Evolutionary conservation across 2,888 invertebrate genomes (phyloP).

Genomic region (Rhimphoctona megacephalus): DNA sequence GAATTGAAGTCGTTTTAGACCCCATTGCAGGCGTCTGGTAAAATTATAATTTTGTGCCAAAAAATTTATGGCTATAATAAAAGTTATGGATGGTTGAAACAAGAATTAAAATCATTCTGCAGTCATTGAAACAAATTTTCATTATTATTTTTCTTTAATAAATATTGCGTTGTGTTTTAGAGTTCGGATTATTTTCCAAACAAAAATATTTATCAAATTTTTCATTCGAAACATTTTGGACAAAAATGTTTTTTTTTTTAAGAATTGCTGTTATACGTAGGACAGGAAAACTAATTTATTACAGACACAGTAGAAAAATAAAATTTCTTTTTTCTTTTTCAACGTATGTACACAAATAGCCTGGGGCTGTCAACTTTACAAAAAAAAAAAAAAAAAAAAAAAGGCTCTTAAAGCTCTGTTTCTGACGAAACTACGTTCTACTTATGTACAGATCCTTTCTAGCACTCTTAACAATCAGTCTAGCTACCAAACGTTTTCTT

Average conservation of each 20-base stretch:
- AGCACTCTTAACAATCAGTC: conserved; percentile 54
- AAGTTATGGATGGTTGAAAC: no score
- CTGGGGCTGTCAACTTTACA: neutral
- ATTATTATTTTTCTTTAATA: neutral
- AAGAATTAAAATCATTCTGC: no score
- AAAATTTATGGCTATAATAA: no score
- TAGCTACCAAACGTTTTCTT: conserved; percentile 20
- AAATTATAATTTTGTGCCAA: no score
- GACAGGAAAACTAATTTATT: conserved; percentile 7
- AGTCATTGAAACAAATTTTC: neutral
- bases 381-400: conserved; percentile 7
- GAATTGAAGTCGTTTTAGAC: no score
- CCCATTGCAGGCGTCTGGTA: no score
- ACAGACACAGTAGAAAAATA: conserved; percentile 21
- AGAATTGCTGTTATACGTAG: neutral
- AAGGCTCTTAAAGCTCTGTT: conserved; percentile 44
- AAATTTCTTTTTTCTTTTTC: conserved; percentile 1
- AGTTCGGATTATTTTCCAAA: neutral
- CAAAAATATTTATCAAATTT: neutral
- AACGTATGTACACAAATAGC: conserved; percentile 38
- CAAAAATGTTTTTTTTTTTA: neutral
- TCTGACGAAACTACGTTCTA: conserved; percentile 4
- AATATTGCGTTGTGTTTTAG: neutral
- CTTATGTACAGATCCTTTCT: conserved; percentile 42
- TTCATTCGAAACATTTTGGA: neutral